Conservation (phyloP, 2,888 invertebrate species). For the Lepidocyrtoides sp. region DNA sequence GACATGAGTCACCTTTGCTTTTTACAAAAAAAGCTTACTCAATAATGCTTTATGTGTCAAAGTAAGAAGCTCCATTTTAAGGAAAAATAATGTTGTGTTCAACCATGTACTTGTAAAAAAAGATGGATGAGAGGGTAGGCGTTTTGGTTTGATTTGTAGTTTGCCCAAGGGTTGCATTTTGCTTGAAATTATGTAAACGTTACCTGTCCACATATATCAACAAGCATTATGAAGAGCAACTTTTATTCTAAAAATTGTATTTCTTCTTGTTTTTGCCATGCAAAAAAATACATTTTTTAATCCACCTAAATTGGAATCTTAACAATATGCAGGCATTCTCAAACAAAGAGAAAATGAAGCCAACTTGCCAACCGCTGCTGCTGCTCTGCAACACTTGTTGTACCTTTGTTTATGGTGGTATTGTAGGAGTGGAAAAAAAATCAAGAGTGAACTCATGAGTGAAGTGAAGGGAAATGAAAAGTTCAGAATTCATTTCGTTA, state of each 20-base stretch:
- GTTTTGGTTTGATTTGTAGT: constrained; percentile 72
- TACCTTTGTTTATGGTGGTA: too few relatives aligned
- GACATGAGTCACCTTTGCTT: constrained; percentile 68
- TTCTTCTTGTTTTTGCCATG: background rate
- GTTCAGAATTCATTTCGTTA: background rate
- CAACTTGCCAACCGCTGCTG: too few relatives aligned
- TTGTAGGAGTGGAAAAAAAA: background rate
- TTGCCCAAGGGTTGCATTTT: constrained; percentile 65
- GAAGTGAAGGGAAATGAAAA: constrained; percentile 4
- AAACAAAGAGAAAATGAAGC: background rate
- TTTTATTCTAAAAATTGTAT: background rate
- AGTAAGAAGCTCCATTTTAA: background rate
- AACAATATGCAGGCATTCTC: background rate
- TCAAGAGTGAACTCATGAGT: background rate
- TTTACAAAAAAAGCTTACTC: constrained; percentile 41
- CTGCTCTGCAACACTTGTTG: too few relatives aligned
- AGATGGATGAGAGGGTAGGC: constrained; percentile 62
- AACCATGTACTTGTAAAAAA: constrained; percentile 16
- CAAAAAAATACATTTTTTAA: background rate
- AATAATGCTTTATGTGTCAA: constrained; percentile 57
- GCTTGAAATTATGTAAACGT: constrained; percentile 13
- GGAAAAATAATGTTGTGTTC: background rate
- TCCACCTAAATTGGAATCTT: background rate
- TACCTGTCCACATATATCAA: constrained; percentile 19
- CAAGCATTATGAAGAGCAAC: background rate